A percentile compares a stretch with the other conserved stretches of the same genome.
Evolutionary conservation across 2,797 vertebrate genomes (phyloP).

Genomic region (Mionectes olivaceus): DNA sequence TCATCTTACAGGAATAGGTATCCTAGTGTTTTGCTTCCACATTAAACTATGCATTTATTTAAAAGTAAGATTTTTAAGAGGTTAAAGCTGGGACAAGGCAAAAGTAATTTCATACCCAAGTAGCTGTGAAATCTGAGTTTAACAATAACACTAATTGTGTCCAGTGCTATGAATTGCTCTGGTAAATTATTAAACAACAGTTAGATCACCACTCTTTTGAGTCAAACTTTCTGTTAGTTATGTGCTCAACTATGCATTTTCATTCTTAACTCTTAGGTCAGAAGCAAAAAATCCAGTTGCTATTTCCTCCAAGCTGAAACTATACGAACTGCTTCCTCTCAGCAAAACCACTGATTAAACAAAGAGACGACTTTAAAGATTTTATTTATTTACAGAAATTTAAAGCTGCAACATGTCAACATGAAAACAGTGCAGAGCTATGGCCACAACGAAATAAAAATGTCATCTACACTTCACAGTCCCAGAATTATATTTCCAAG

Average conservation of each 20-base stretch:
- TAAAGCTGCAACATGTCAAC: neutral
- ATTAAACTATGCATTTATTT: neutral
- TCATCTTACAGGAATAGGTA: neutral
- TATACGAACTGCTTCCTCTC: neutral
- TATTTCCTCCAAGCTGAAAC: neutral
- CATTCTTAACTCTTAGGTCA: neutral
- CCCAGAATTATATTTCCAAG: neutral
- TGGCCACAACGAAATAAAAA: neutral
- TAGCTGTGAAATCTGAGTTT: neutral
- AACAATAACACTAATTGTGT: neutral
- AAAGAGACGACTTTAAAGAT: neutral
- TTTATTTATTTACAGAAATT: neutral
- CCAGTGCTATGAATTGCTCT: neutral
- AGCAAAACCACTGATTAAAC: neutral
- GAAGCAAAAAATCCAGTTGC: neutral
- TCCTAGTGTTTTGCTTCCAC: neutral
- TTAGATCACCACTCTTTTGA: neutral
- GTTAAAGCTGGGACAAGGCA: neutral
- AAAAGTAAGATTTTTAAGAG: neutral
- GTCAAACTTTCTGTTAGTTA: neutral
- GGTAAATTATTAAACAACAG: constrained; percentile 24
- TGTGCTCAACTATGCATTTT: neutral
- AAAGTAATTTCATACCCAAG: neutral
- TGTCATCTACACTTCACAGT: neutral
- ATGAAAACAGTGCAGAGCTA: neutral